These are phyloP conservation scores for Neodiprion fabricii DNA, from an alignment of 1,140 invertebrate species.

Conservation along the genomic window DNA sequence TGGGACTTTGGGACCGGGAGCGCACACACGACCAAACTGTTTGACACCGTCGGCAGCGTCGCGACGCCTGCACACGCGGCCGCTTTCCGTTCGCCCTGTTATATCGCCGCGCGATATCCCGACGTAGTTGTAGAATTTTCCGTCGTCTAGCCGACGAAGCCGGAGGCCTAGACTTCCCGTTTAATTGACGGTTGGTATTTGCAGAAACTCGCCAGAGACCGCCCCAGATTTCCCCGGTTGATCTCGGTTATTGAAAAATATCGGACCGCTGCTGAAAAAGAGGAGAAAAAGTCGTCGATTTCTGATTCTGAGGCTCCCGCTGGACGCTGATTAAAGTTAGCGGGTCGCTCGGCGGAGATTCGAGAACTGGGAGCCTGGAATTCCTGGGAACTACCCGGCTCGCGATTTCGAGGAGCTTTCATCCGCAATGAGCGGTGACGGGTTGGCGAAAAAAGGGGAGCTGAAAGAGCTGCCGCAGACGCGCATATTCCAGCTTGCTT, in stretches of 20 bases:
- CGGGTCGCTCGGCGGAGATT: no score
- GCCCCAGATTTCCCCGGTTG: slow-evolving; percentile 51
- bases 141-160: not conserved
- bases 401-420: no score
- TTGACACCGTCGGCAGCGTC: not conserved
- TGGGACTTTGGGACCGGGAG: slow-evolving; percentile 60
- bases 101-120: not conserved
- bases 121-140: not conserved
- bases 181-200: slow-evolving; percentile 55
- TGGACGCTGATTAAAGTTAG: not conserved
- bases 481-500: no score
- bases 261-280: not conserved
- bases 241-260: slow-evolving; percentile 25
- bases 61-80: not conserved
- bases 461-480: no score
- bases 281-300: no score
- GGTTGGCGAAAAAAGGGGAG: no score
- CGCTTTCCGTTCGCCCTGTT: not conserved
- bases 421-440: no score
- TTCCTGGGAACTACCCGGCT: no score
- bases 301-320: not conserved
- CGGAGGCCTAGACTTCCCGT: not conserved
- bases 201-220: slow-evolving; percentile 42
- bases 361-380: no score
- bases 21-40: slow-evolving; percentile 37